A percentile compares a stretch with the other conserved stretches of the same genome.
These are phyloP conservation scores for Pempheris klunzingeri DNA, from an alignment of 2,797 vertebrate genomes.

Conservation along the genomic window DNA sequence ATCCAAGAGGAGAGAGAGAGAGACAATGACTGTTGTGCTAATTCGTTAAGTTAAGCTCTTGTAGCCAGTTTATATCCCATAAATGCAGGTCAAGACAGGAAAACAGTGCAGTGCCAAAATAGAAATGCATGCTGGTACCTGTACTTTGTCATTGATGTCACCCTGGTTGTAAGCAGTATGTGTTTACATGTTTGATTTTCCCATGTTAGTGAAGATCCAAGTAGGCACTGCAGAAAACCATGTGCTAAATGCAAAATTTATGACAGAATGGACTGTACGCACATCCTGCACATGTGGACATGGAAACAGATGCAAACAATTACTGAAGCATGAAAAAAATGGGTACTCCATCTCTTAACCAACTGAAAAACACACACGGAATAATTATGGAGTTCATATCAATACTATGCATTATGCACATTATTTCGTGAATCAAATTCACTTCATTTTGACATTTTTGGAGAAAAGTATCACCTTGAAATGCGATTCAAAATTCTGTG, in stretches of 20 bases:
- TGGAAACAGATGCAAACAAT: not conserved
- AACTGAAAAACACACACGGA: not conserved
- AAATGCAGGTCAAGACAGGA: not conserved
- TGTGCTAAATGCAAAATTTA: not conserved
- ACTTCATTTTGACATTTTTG: not conserved
- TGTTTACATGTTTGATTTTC: not conserved
- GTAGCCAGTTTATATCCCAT: not conserved
- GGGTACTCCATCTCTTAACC: not conserved
- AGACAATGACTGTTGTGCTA: not conserved
- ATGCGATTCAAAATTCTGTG: too few relatives aligned
- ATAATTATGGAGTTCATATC: conserved; percentile 2
- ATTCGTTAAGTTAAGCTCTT: conserved; percentile 10
- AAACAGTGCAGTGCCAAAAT: conserved; percentile 3
- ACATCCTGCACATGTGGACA: too few relatives aligned
- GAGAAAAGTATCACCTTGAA: too few relatives aligned
- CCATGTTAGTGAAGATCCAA: not conserved
- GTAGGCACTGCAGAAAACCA: not conserved
- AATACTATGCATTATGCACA: not conserved
- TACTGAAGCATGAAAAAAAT: not conserved
- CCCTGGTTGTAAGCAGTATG: not conserved
- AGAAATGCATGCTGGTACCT: not conserved
- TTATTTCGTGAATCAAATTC: not conserved
- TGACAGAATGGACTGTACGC: not conserved
- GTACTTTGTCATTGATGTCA: not conserved
- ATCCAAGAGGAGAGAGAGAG: not conserved